Conservation (phyloP, 2,888 invertebrate species). For the Lochmaea crataegi region DNA sequence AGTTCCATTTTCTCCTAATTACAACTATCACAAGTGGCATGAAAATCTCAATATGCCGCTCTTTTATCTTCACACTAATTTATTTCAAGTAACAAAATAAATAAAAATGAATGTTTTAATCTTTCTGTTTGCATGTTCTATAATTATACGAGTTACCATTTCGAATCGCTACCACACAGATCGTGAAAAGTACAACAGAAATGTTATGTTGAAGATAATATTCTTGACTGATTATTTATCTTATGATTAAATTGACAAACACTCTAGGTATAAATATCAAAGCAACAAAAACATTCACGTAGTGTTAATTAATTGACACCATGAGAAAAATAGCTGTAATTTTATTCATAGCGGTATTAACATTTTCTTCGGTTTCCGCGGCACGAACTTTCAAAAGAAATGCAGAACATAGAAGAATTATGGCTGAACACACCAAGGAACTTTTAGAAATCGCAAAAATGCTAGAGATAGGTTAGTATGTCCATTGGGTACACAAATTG, state of each 20-base stretch:
- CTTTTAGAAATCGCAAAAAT: background rate
- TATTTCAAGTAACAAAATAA: too few species aligned
- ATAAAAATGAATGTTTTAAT: too few species aligned
- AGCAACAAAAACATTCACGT: background rate
- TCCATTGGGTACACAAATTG: too few species aligned
- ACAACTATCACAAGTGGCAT: too few species aligned
- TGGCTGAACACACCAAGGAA: background rate
- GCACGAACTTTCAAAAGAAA: background rate
- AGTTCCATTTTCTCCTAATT: too few species aligned
- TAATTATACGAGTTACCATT: too few species aligned
- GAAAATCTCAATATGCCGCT: too few species aligned
- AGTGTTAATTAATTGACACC: background rate
- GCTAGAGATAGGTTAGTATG: background rate
- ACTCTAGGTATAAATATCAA: background rate
- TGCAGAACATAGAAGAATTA: background rate
- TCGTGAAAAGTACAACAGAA: background rate
- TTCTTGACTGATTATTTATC: background rate
- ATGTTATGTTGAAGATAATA: background rate
- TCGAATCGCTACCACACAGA: too few species aligned
- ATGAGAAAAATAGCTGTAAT: background rate
- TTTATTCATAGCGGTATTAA: too few species aligned
- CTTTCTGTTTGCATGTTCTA: too few species aligned
- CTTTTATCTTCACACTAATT: too few species aligned
- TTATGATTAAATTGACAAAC: background rate
- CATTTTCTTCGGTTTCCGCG: background rate